Base-by-base conservation (phyloP, 2,888 invertebrate species). In the Escarpia spicata region DNA sequence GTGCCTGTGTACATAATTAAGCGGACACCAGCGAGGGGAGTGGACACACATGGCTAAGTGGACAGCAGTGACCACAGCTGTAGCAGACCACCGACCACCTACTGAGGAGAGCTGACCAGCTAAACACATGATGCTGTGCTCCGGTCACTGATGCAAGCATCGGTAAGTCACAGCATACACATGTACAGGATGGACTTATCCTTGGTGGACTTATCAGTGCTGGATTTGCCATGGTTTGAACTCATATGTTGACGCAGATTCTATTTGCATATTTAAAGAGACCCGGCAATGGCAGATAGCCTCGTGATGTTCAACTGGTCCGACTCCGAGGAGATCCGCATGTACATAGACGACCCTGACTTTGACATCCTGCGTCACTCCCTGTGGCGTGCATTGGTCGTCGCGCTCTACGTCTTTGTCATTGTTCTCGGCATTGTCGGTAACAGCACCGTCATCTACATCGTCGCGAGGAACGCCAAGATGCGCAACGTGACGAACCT, bases 401-500 rank as follows among this genome's bases (percentile, higher is more conserved):
- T 95, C 90, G 92, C 93, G 58, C 94, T 96, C 90, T 96, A 96
- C 94, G 93, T 95, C 43, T 94, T 95, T 19, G 95, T 96, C 92
- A 96, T 96, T 92, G 93, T 95, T 9, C 93, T 96, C 58, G 96
- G 96, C 90, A 95, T 95, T 92, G 93, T 96, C 3, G 96, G 95
- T 91, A 96, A 96, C 94, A 92, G 95, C n/a, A 93, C 95, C 43
- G 95, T 96, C 37, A 94, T 96, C 26, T 95, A 95, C 92, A 95
- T 96, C 19, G 95, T 96, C 19, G 93, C 95, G 8, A 94, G 94
- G 43, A 95, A 95, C 93, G 94, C 94, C 45, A 95, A 95, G 91
- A 94, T 96, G 91, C 95, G 95, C 92, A 95, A 95, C 2, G 95
- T 96, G 15, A 96, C 96, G 91, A 96, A 96, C 94, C 95, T 96